Evolutionary conservation across 2,888 invertebrate species (phyloP), one percentile per base, ranked within the genome.

Genomic region (Hyposoter didymator): DNA sequence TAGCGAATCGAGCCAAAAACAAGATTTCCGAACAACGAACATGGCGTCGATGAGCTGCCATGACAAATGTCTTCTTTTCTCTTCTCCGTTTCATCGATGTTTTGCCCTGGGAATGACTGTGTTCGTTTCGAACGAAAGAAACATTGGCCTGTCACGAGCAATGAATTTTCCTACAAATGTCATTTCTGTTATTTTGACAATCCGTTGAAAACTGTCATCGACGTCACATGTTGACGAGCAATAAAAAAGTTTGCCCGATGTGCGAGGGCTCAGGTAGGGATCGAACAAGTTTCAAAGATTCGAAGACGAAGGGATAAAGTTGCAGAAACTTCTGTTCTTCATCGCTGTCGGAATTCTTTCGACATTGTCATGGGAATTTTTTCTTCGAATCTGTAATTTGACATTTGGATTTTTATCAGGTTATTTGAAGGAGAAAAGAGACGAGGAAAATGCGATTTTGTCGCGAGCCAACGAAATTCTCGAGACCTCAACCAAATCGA

Each of bases 261-360:
- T 84, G 84, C 76, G 66, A 72, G n/a, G 84, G 84, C 70, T 75
- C 32, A 64, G 84, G 84, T 84, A 66, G 8, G 32, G 4, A 49
- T 69, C 39, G 17, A 32, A 19, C 10, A 7, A 22, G n/a, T 59
- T 12, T 55, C 14, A 0, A 59, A 17, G 39, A 14, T 28, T 12
- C 14, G 1, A 55, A 39, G n/a, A 39, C 14, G 17, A 19, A 39
- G 4, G 12, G 5, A 28, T 28, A 1, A 8, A 52, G 28, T 59
- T 28, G 1, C 10, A 12, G 5, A 28, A 59, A 28, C 8, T 10
- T 55, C 2, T 12, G 12, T 59, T 59, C 10, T 12, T 4, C 22
- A 28, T 59, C 2, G 12, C 6, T 12, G 28, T 59, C 6, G 28
- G 2, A 28, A 55, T 22, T 52, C 12, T 22, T 55, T 12, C 10